Evolutionary conservation across 2,113 vertebrate species (phyloP).

Genomic region (Pteronura brasiliensis): DNA sequence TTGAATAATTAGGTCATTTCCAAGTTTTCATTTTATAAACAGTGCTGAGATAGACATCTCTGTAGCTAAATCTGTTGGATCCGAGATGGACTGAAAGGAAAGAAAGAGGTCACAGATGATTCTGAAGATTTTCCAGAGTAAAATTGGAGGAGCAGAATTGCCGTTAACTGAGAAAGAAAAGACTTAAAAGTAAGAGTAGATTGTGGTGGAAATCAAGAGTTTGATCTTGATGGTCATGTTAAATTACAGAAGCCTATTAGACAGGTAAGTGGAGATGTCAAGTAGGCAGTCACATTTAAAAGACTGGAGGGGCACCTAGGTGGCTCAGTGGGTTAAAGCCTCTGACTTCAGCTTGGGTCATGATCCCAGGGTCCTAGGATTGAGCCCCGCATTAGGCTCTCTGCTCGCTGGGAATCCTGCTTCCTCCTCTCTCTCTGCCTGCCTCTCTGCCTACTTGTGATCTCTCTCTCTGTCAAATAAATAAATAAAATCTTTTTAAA

Average conservation of each 20-base stretch:
- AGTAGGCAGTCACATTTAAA: background rate
- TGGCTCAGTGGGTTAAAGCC: no score
- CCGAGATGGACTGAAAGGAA: background rate
- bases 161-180: background rate
- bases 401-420: no score
- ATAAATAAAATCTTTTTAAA: no score
- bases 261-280: background rate
- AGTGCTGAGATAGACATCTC: background rate
- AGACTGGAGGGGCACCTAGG: background rate
- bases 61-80: background rate
- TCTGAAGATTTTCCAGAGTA: background rate
- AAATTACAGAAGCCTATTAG: background rate
- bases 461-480: no score
- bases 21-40: conserved; percentile 18
- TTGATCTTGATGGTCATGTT: background rate
- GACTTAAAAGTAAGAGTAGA: background rate
- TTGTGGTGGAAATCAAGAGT: background rate
- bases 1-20: background rate
- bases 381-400: no score
- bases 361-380: no score
- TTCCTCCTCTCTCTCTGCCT: no score
- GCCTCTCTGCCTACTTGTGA: no score
- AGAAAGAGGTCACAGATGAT: background rate
- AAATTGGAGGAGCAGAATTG: background rate
- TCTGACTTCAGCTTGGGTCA: no score